Evolutionary conservation across 2,113 vertebrate genomes (phyloP), one percentile per base, ranked within the genome.

Genomic region (Chaetodon auriga): DNA sequence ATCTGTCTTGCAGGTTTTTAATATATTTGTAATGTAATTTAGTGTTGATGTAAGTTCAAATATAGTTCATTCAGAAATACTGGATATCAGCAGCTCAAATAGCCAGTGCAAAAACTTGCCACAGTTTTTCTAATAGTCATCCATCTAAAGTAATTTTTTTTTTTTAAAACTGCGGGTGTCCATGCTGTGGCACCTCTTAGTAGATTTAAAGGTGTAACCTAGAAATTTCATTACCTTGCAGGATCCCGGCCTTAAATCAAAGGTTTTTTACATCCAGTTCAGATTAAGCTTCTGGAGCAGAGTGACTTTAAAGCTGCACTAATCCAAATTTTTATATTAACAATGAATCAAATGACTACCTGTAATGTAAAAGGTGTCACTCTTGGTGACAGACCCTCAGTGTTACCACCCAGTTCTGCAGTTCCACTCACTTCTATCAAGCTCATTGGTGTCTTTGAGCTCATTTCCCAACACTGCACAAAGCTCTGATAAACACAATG

Each of bases 251-350:
- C 62, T 23, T 64, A 63, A 21, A 63, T 41, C 55, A 23, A 25
- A 19, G 2, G 6, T 35, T 18, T 35, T 54, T 25, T 18, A n/a
- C 38, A n/a, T 43, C 43, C 62, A 23, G 8, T 46, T 46, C n/a
- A 25, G 63, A 43, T n/a, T 11, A n/a, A 63, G 38, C 11, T 7
- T 63, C 60, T 62, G 10, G 9, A 15, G 13, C 41, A 45, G n/a
- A 65, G 18, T 45, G n/a, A 53, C 35, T 64, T 61, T 6, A 65
- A 65, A 75, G 55, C 68, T 36, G 21, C 7, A 38, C 35, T 75
- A n/a, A 61, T 58, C 57, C 43, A 19, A 25, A 16, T 36, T 30
- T 66, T 49, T 58, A 13, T 15, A 7, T 35, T 45, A 8, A 30
- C 46, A 43, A 30, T 43, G 19, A 30, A 53, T 70, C 21, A 53